Base-by-base conservation (phyloP, 1,140 invertebrate species). In the Heliothis subflexa region DNA sequence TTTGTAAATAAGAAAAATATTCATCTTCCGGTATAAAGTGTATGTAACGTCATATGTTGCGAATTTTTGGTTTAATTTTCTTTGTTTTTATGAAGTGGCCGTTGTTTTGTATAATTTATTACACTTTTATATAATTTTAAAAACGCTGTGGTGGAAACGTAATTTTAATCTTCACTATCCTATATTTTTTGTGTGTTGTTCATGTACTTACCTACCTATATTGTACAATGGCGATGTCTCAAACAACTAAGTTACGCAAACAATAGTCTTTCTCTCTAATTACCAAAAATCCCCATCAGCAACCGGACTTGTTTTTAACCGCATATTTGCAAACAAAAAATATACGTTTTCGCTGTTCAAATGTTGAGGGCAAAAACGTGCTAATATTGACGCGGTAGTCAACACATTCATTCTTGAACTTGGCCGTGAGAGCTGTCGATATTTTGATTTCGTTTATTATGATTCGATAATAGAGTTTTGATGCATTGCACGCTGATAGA, bases 311-410 rank as follows among this genome's bases (percentile, higher is more conserved):
- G 79, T 74, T 50, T 74, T 52, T 52, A 74, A 83, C 82, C 84
- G 71, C 83, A 83, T 87, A 83, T 87, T 83, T 86, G 81, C 25
- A 28, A 78, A 79, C 85, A 85, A 85, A 86, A 86, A 87, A 84
- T 80, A 78, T 52, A 81, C 52, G 4, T 62, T 62, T 59, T 55
- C 50, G 33, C 50, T 33, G 12, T 55, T 50, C 50, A 40, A 71
- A 55, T 54, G 50, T 40, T 33, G 7, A 54, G 45, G 66, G 47
- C 47, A 70, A 70, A 70, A 68, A 70, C 50, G 16, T 18, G 47
- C 47, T 25, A 50, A 52, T 28, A 62, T 75, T 57, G 55, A 66
- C 62, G 9, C 16, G 12, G 40, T 66, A 66, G 62, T 11, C 40
- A 50, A 25, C 7, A 50, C 4, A 25, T 18, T 14, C 11, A 18